A percentile compares a stretch with the other conserved stretches of the same genome.
Conservation (phyloP, 2,113 vertebrate genomes). For the Chunga burmeisteri region DNA sequence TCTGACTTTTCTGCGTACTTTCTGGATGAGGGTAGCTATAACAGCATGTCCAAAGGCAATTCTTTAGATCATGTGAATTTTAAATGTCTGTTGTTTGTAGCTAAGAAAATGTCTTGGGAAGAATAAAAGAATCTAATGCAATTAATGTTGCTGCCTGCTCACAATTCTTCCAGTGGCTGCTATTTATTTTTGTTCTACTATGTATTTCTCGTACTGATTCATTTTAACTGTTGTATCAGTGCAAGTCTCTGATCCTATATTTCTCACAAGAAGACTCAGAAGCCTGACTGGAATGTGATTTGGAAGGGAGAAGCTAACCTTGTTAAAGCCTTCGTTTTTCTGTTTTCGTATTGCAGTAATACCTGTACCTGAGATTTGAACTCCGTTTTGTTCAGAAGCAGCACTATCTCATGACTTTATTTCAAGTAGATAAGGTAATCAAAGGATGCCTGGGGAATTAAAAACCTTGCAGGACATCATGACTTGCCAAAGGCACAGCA, state of each 20-base stretch:
- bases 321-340: background rate
- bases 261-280: background rate
- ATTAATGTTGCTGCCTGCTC: background rate
- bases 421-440: constrained; percentile 23
- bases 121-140: background rate
- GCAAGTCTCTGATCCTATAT: background rate
- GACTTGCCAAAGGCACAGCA: constrained; percentile 39
- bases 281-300: background rate
- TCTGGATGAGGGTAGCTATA: background rate
- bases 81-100: background rate
- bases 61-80: background rate
- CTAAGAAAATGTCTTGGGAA: background rate
- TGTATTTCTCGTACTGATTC: background rate
- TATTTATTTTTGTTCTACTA: background rate
- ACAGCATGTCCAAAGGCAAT: background rate
- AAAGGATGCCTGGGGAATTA: background rate
- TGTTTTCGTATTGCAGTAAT: background rate
- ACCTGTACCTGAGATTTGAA: background rate
- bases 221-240: background rate
- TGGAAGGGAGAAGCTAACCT: background rate
- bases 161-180: background rate
- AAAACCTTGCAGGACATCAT: background rate
- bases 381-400: background rate
- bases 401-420: background rate
- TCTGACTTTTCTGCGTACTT: background rate